A percentile compares a stretch with the other conserved stretches of the same genome.
These are phyloP conservation scores for Timandra comae DNA, from an alignment of 2,888 invertebrate genomes.

Conservation along the genomic window DNA sequence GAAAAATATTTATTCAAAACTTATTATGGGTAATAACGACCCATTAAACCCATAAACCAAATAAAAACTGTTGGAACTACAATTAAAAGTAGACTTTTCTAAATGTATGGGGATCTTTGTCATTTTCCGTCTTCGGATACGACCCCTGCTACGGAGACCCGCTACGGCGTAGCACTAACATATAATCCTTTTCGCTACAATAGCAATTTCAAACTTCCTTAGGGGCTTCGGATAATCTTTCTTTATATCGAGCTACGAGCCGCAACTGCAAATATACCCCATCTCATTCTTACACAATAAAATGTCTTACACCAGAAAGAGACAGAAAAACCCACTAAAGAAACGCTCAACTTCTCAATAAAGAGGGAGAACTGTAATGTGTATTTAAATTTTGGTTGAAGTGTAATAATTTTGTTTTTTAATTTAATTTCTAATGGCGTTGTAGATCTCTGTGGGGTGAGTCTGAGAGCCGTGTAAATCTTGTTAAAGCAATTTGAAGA, in stretches of 20 bases:
- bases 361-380: conserved; percentile 71
- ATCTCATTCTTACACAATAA: conserved; percentile 35
- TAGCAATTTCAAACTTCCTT: conserved; percentile 79
- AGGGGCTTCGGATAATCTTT: conserved; percentile 78
- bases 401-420: conserved; percentile 74
- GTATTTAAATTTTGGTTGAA: conserved; percentile 75
- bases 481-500: conserved; percentile 37
- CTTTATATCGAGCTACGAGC: conserved; percentile 73
- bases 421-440: conserved; percentile 72
- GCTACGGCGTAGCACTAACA: conserved; percentile 74
- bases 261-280: conserved; percentile 42
- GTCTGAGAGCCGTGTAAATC: conserved; percentile 39
- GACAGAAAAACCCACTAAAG: conserved; percentile 41
- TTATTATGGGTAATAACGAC: no score
- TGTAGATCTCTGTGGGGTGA: conserved; percentile 51
- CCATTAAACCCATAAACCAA: conserved; percentile 3
- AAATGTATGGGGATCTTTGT: not conserved
- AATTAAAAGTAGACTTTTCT: not conserved
- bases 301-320: conserved; percentile 32
- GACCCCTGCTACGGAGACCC: conserved; percentile 51
- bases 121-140: conserved; percentile 46
- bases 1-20: no score
- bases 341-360: conserved; percentile 69
- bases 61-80: not conserved
- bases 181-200: conserved; percentile 79